These are phyloP conservation scores for Pectinophora gossypiella DNA, from an alignment of 1,140 invertebrate genomes.

Conservation along the genomic window DNA sequence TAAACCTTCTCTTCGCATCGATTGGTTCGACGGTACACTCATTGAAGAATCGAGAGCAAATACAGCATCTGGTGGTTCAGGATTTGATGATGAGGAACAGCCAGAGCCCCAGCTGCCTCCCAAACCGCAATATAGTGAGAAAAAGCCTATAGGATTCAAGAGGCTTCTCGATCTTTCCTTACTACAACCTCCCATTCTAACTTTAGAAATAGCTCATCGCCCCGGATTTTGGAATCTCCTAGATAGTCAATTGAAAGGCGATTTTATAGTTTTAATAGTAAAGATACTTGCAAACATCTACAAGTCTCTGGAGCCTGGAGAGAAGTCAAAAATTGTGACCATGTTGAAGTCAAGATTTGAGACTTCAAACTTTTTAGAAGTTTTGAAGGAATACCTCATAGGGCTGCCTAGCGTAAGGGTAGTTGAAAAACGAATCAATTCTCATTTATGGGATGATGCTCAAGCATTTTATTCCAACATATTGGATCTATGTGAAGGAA, in stretches of 20 bases:
- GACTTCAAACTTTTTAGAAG: slow-evolving; percentile 45
- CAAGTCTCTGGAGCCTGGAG: slow-evolving; percentile 37
- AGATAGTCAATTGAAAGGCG: slow-evolving; percentile 46
- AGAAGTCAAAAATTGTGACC: slow-evolving; percentile 43
- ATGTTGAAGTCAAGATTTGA: slow-evolving; percentile 46
- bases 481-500: slow-evolving; percentile 40
- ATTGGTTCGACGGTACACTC: slow-evolving; percentile 65
- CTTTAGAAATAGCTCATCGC: slow-evolving; percentile 44
- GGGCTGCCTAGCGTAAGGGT: slow-evolving; percentile 42
- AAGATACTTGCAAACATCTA: slow-evolving; percentile 52
- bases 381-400: slow-evolving; percentile 41
- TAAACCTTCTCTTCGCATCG: slow-evolving; percentile 52
- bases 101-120: slow-evolving; percentile 17
- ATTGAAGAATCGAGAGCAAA: slow-evolving; percentile 41
- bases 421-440: slow-evolving; percentile 55
- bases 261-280: slow-evolving; percentile 59
- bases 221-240: slow-evolving; percentile 62
- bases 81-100: slow-evolving; percentile 40
- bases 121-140: slow-evolving; percentile 37
- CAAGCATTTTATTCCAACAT: slow-evolving; percentile 48
- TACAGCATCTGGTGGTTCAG: slow-evolving; percentile 17
- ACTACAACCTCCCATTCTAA: slow-evolving; percentile 37
- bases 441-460: slow-evolving; percentile 55
- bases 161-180: slow-evolving; percentile 44
- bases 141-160: slow-evolving; percentile 59